phyloP scores from a whole-genome alignment of 2,113 vertebrate species.

The Catharus fuscescens region DNA sequence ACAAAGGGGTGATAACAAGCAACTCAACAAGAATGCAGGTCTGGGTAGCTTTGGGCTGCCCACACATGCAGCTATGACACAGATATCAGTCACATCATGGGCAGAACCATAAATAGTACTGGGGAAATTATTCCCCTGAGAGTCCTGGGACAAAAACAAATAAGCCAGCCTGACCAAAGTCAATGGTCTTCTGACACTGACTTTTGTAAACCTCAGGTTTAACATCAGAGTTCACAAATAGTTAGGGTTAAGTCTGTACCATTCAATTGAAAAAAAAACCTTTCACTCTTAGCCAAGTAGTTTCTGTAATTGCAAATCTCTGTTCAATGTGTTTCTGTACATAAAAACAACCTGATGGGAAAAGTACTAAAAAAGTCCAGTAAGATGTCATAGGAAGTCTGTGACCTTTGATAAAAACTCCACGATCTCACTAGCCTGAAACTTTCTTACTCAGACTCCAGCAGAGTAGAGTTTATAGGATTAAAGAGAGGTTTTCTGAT shows the following conservation, averaged over 20 bases:
- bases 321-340: not conserved
- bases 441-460: not conserved
- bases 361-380: not conserved
- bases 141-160: not conserved
- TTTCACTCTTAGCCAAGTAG: not conserved
- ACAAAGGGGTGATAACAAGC: not conserved
- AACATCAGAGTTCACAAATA: not conserved
- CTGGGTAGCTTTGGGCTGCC: not conserved
- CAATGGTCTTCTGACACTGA: not conserved
- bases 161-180: not conserved
- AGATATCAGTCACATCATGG: not conserved
- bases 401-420: not conserved
- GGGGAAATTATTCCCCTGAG: not conserved
- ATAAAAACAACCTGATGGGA: not conserved
- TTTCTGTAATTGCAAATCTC: not conserved
- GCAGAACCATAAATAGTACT: not conserved
- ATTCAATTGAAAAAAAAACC: not conserved
- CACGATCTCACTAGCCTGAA: not conserved
- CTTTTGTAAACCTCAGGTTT: not conserved
- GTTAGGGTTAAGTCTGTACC: not conserved
- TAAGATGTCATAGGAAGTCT: not conserved
- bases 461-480: not conserved
- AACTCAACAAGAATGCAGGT: not conserved
- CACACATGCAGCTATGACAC: not conserved
- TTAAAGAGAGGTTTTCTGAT: not conserved